Evolutionary conservation across 1,140 invertebrate species (phyloP), one percentile per base, ranked within the genome.

Genomic region (Monochamus saltuarius): DNA sequence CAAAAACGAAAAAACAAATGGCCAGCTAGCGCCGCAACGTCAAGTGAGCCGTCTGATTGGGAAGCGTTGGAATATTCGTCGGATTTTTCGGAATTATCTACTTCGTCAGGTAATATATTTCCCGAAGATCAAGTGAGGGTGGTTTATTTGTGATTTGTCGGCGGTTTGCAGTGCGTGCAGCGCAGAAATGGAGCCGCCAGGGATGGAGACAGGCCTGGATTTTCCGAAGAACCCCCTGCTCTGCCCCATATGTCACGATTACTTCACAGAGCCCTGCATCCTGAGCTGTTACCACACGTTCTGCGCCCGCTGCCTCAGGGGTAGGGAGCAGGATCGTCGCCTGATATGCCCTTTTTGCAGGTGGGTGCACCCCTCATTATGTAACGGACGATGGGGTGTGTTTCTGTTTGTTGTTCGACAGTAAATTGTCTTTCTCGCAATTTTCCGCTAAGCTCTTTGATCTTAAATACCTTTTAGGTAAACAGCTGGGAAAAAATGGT

Each of bases 221-320:
- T 75, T 74, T 56, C 68, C 72, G 10, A 77, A 72, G 78, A 88
- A 86, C 71, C 86, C 86, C 0, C 74, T 89, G 8, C 73, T 85
- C 11, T 89, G 87, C 69, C 82, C 81, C 47, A 74, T 86, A 50
- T 89, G 87, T 71, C 84, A 88, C 59, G 82, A 87, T 64, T 86
- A 87, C 68, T 89, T 83, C 70, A 82, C 78, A 19, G 86, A 88
- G 58, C 87, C 87, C 8, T 85, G 86, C 61, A 79, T 89, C 43
- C 78, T 89, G 2, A 79, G 79, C 34, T 89, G 87, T 71, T 89
- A 84, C 67, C 87, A 89, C 71, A 86, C 85, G 8, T 87, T 88
- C 70, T 89, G 87, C 75, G 79, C 84, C 6, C 77, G 82, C 51
- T 89, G 87, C 70, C 71, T 88, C 34, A 78, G 81, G 45, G 83